These are phyloP conservation scores for Ophonus ardosiacus DNA, from an alignment of 2,888 invertebrate genomes.

Conservation along the genomic window DNA sequence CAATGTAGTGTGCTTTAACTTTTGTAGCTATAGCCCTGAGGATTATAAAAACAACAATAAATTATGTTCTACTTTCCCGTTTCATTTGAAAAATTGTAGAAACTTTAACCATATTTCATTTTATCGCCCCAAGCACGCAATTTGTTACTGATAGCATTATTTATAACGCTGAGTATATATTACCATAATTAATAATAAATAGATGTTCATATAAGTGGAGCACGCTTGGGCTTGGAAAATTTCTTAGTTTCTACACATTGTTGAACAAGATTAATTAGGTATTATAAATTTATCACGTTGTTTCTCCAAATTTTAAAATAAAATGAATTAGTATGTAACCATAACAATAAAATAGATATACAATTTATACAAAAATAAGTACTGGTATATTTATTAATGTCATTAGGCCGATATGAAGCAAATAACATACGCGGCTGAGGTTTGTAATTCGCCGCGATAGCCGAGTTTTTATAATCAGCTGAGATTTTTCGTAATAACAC, in stretches of 20 bases:
- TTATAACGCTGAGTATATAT: background rate
- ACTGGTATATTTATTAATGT: no score
- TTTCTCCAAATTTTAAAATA: background rate
- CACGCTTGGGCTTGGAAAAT: background rate
- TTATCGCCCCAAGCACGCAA: conserved; percentile 20
- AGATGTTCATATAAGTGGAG: background rate
- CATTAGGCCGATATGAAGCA: no score
- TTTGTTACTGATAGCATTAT: background rate
- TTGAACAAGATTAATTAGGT: background rate
- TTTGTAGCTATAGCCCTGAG: background rate
- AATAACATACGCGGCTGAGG: no score
- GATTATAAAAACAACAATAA: background rate
- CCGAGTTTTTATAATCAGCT: no score
- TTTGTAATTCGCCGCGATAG: no score
- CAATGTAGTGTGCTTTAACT: background rate
- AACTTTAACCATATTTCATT: conserved; percentile 19
- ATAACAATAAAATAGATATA: no score
- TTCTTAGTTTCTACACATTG: background rate
- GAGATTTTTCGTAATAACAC: no score
- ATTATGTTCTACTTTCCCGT: background rate
- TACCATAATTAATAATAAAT: background rate
- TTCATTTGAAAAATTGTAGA: background rate
- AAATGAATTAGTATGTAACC: no score
- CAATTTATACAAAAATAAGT: no score
- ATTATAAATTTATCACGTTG: background rate